Conservation (phyloP, 2,888 invertebrate species). For the Aphidoletes aphidimyza region DNA sequence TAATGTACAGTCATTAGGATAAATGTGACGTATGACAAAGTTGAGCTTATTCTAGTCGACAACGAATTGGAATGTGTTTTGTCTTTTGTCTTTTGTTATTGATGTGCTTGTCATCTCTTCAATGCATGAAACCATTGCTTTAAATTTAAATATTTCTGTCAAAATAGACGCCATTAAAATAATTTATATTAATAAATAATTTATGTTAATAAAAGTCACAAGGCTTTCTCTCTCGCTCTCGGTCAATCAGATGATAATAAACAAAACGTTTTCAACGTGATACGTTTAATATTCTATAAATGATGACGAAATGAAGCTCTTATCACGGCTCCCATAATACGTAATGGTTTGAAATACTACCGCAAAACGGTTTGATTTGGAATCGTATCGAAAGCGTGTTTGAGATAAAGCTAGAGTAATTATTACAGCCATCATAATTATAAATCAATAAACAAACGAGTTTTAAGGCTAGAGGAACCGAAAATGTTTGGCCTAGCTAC, state of each 20-base stretch:
- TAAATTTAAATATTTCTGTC: conserved; percentile 29
- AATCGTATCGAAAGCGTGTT: neutral
- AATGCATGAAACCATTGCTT: too few relatives aligned
- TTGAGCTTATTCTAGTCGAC: too few relatives aligned
- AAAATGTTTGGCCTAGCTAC: too few relatives aligned
- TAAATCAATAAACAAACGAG: neutral
- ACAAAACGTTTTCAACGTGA: conserved; percentile 5
- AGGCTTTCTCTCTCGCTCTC: too few relatives aligned
- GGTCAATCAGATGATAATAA: conserved; percentile 13
- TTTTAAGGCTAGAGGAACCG: neutral
- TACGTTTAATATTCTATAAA: conserved; percentile 2
- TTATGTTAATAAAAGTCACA: too few relatives aligned
- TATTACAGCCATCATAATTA: neutral
- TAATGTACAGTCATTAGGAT: neutral
- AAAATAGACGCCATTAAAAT: conserved; percentile 35
- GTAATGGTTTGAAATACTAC: neutral
- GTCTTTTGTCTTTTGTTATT: too few relatives aligned
- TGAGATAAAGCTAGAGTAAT: neutral
- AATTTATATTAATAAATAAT: conserved; percentile 11
- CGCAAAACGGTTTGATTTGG: neutral
- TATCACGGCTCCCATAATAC: neutral
- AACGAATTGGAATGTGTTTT: too few relatives aligned
- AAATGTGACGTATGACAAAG: too few relatives aligned
- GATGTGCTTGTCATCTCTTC: too few relatives aligned
- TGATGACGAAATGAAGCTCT: neutral